These are phyloP conservation scores for Macquaria ambigua DNA, from an alignment of 2,113 vertebrate species.

Conservation along the genomic window DNA sequence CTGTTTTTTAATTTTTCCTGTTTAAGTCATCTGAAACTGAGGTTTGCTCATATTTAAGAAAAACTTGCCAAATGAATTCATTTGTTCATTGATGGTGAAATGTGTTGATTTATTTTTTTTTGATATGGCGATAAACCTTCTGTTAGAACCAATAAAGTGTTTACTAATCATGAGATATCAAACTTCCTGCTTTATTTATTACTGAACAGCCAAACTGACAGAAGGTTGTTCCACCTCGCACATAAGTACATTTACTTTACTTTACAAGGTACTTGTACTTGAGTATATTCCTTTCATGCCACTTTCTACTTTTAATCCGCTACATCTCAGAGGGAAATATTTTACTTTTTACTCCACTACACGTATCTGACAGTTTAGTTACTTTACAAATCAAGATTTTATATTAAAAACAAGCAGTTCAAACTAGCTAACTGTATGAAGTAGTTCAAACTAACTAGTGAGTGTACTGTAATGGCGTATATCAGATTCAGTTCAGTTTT, in stretches of 20 bases:
- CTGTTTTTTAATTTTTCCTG: not conserved
- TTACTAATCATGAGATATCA: conserved; percentile 18
- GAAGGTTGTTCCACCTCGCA: too few species aligned
- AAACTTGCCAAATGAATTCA: conserved; percentile 55
- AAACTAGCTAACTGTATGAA: too few species aligned
- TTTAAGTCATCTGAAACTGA: not conserved
- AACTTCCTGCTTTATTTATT: not conserved
- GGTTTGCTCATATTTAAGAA: not conserved
- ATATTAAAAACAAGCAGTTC: too few species aligned
- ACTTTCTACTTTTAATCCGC: too few species aligned
- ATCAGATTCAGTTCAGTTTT: not conserved
- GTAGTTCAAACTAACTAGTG: too few species aligned
- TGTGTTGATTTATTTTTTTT: conserved; percentile 58
- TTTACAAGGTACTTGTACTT: too few species aligned
- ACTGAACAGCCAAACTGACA: not conserved
- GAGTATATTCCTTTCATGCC: too few species aligned
- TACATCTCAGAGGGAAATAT: too few species aligned
- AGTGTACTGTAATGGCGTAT: not conserved
- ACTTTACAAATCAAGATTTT: too few species aligned
- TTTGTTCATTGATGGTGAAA: conserved; percentile 40
- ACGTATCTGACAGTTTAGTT: too few species aligned
- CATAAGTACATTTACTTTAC: too few species aligned
- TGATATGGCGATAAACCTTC: conserved; percentile 42
- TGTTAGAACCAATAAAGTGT: conserved; percentile 77
- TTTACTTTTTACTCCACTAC: too few species aligned